A percentile compares a stretch with the other conserved stretches of the same genome.
phyloP scores from a whole-genome alignment of 2,888 invertebrate genomes.

The Ypsolopha sequella region DNA sequence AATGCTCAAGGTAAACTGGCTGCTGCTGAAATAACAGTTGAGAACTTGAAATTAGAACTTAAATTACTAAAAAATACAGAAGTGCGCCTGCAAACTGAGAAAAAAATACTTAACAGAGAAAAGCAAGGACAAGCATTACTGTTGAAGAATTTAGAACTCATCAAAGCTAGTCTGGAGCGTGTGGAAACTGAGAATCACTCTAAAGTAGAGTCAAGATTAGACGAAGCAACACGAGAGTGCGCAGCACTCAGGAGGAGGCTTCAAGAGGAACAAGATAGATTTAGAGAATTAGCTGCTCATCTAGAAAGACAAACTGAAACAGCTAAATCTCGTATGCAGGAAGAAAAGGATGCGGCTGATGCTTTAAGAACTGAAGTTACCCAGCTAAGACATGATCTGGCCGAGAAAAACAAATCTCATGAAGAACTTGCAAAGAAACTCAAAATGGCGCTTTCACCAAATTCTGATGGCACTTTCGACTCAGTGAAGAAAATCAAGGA shows the following conservation, averaged over 20 bases:
- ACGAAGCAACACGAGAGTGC: slow-evolving; percentile 83
- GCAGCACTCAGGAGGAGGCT: slow-evolving; percentile 81
- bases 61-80: slow-evolving; percentile 83
- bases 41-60: slow-evolving; percentile 82
- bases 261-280: slow-evolving; percentile 87
- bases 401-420: slow-evolving; percentile 72
- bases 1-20: slow-evolving; percentile 79
- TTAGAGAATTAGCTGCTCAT: slow-evolving; percentile 77
- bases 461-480: slow-evolving; percentile 69
- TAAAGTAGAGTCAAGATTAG: slow-evolving; percentile 80
- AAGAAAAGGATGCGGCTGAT: slow-evolving; percentile 78
- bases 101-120: slow-evolving; percentile 83
- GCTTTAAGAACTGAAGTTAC: slow-evolving; percentile 72
- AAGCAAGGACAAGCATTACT: slow-evolving; percentile 83
- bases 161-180: slow-evolving; percentile 89
- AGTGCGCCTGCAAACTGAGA: slow-evolving; percentile 82
- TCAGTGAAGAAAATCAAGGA: slow-evolving; percentile 78
- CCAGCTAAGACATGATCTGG: slow-evolving; percentile 71
- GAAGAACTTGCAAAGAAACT: slow-evolving; percentile 80
- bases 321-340: slow-evolving; percentile 76
- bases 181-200: slow-evolving; percentile 84
- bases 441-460: slow-evolving; percentile 72
- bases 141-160: slow-evolving; percentile 88
- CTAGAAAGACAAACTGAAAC: slow-evolving; percentile 78
- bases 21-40: slow-evolving; percentile 81